Percentiles rank a stretch among this genome's conserved stretches.
These are phyloP conservation scores for Sinocyclocheilus grahami DNA, from an alignment of 2,113 vertebrate species.

Conservation along the genomic window DNA sequence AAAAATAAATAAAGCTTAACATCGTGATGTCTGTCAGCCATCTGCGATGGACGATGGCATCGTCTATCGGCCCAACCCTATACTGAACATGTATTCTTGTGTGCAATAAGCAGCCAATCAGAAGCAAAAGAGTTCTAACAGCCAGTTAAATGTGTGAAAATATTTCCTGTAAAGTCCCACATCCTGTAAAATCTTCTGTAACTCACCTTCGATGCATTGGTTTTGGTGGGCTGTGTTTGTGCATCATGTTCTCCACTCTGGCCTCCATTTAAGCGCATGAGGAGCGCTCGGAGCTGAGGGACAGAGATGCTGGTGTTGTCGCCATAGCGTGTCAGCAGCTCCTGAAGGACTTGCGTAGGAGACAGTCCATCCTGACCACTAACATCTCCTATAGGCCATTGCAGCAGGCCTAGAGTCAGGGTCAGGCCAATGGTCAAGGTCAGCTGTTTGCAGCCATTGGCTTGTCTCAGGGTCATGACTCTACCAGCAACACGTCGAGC, in stretches of 20 bases:
- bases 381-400: conserved; percentile 51
- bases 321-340: conserved; percentile 83
- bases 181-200: background rate
- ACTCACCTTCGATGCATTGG: conserved; percentile 82
- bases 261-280: conserved; percentile 77
- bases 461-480: conserved; percentile 66
- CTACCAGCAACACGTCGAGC: conserved; percentile 22
- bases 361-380: conserved; percentile 48
- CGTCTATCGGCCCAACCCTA: no score
- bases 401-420: conserved; percentile 56
- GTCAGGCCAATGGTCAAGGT: conserved; percentile 55
- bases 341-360: conserved; percentile 81
- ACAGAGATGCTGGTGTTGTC: conserved; percentile 82
- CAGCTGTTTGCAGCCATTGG: conserved; percentile 57
- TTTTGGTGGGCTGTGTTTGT: background rate
- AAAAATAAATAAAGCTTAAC: no score
- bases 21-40: no score
- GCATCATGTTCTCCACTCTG: conserved; percentile 61
- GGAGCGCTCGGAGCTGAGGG: conserved; percentile 83
- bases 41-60: no score
- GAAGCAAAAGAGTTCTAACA: background rate
- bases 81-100: background rate
- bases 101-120: background rate
- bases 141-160: background rate
- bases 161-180: background rate